A percentile compares a stretch with the other conserved stretches of the same genome.
Evolutionary conservation across 2,797 vertebrate genomes (phyloP).

Genomic region (Melanotaenia nigrans): DNA sequence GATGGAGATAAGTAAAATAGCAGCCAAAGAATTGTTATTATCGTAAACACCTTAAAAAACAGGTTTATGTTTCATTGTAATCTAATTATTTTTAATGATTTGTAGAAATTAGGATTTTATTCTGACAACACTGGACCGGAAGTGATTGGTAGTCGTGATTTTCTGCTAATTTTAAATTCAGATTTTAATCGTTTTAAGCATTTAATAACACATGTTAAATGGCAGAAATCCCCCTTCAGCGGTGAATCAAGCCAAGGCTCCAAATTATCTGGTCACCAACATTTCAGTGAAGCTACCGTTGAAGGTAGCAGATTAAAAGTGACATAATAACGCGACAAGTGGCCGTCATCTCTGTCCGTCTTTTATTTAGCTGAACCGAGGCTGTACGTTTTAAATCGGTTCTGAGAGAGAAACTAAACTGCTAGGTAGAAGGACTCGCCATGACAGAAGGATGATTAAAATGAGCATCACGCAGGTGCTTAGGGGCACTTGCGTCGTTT

Average conservation of each 20-base stretch:
- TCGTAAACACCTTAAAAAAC: background rate
- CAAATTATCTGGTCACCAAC: background rate
- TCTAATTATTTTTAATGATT: background rate
- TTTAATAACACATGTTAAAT: fast-evolving
- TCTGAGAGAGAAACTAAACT: background rate
- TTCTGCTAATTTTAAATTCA: background rate
- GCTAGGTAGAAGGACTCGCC: too few relatives aligned
- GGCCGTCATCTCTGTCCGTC: background rate
- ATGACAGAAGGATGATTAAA: conserved; percentile 20
- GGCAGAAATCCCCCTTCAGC: background rate
- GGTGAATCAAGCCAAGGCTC: background rate
- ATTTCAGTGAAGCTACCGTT: background rate
- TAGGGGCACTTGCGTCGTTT: background rate
- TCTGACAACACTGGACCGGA: conserved; percentile 32
- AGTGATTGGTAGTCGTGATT: background rate
- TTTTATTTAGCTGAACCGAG: background rate
- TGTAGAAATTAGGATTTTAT: conserved; percentile 37
- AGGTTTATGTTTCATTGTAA: background rate
- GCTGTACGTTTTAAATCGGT: background rate
- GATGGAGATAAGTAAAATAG: background rate
- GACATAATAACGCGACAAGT: background rate
- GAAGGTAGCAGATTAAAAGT: background rate
- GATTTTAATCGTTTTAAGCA: background rate
- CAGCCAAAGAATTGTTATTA: background rate
- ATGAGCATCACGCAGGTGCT: conserved; percentile 16